Conservation (phyloP, 2,113 vertebrate genomes). For the Numenius arquata region DNA sequence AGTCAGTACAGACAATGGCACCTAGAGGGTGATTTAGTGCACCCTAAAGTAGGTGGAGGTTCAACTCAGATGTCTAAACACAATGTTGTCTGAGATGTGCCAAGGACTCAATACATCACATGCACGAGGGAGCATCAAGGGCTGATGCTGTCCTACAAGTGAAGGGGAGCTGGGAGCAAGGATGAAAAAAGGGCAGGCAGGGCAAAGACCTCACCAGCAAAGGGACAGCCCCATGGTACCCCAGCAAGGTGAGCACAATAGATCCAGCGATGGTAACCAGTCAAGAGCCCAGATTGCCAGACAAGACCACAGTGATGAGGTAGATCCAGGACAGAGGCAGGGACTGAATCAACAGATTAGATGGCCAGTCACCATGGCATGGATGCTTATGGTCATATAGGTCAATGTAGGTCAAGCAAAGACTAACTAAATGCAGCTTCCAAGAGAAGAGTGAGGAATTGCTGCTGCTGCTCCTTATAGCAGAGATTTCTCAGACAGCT, state of each 20-base stretch:
- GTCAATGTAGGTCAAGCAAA: background rate
- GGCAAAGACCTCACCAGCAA: background rate
- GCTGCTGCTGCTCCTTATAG: background rate
- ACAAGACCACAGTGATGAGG: background rate
- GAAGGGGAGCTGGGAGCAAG: background rate
- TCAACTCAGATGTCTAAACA: background rate
- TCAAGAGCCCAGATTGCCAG: background rate
- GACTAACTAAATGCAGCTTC: background rate
- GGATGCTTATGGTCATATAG: background rate
- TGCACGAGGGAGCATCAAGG: background rate
- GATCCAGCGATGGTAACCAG: background rate
- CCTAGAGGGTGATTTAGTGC: background rate
- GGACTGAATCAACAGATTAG: background rate
- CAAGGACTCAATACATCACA: background rate
- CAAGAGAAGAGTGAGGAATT: background rate
- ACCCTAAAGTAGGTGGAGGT: background rate
- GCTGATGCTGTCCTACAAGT: background rate
- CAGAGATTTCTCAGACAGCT: background rate
- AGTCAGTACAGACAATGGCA: background rate
- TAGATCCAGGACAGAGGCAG: background rate
- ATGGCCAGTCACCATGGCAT: background rate
- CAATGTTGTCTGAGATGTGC: background rate
- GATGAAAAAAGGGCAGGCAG: background rate
- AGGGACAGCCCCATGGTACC: fast-evolving
- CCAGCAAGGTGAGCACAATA: background rate